Evolutionary conservation across 2,797 vertebrate species (phyloP), one percentile per base, ranked within the genome.

Genomic region (Pogonophryne albipinna): DNA sequence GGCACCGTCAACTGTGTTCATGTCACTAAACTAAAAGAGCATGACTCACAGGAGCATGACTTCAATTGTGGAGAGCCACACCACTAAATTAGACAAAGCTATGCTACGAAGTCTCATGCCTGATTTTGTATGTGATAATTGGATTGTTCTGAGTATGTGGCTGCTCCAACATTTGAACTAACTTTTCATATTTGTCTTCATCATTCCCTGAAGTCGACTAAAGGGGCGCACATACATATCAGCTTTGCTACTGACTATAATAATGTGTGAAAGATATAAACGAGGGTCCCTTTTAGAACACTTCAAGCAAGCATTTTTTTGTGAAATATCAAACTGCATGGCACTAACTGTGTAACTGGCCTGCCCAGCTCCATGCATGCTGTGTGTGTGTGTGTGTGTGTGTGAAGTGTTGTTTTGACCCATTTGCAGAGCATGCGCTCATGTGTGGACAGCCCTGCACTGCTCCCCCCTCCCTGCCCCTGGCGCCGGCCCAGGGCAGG

Each of bases 351-450:
- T 85, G 74, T 80, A 51, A 86, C 80, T 79, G 80, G 77, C 84
- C 86, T 85, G 82, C 71, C 78, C 80, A 83, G 80, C 90, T 82
- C 85, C 84, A 84, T 91, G 92, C 90, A 92, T 93, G 93, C 83
- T 74, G 60, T 74, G 60, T 90, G 84, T 89, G 20, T 20, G 20
- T 63, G 77, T 85, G 81, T 85, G 78, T 84, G 75, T 83, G 80
- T 91, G 92, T 93, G 90, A 91, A 92, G 90, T 88, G 92, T 95
- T 93, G 83, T 94, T 96, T 94, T 97, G 94, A 96, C 95, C 91
- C 93, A 95, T 96, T 97, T 93, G 90, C 97, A 99, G 98, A 98
- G 98, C 97, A 96, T 97, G 97, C 93, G 95, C 95, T 93, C 96
- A 87, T 86, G 95, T 94, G 95, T 93, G 95, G 92, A 94, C 89